Base-by-base conservation (phyloP, 2,113 vertebrate genomes). In the Xerus inauris region DNA sequence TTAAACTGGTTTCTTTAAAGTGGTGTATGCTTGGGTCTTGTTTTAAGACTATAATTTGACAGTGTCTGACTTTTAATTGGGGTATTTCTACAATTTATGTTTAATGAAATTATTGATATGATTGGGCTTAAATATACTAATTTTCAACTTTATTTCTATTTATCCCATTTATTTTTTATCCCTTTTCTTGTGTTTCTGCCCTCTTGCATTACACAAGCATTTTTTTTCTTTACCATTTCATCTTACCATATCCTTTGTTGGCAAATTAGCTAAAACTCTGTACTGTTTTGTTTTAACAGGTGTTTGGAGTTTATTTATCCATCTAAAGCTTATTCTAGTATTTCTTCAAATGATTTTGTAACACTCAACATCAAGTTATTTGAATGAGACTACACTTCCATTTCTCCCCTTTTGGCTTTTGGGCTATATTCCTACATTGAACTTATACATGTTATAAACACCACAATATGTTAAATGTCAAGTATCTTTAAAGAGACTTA, bases 241-340 rank as follows among this genome's bases (percentile, higher is more conserved):
- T 94, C 91, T 82, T 93, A 64, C 59, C 62, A 38, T 49, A 45
- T 87, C 10, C 22, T 87, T 93, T 93, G 14, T 54, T 95, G 49
- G 20, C 11, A 91, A 86, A 87, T 94, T 95, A 91, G 45, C 8
- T 81, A 16, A 65, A 75, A 83, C 4, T 92, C 24, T 76, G 38
- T 75, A 20, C 38, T 88, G 11, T 75, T 67, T 75, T 54, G 79
- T 87, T 96, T 94, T 80, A 84, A 76, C 79, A 26, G 28, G 10
- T 84, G 26, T 1, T 72, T 92, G 17, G 12, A 12, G 8, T 38
- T 94, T 91, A 62, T 67, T 77, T 73, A 72, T 75, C 93, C 13
- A n/a, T n/a, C 73, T 71, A 26, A 57, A 89, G n/a, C 12, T 86
- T 91, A 72, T 79, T 32, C 35, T 26, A 32, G 22, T 87, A n/a